Evolutionary conservation across 2,797 vertebrate species (phyloP), one percentile per base, ranked within the genome.

Genomic region (Salarias fasciatus): DNA sequence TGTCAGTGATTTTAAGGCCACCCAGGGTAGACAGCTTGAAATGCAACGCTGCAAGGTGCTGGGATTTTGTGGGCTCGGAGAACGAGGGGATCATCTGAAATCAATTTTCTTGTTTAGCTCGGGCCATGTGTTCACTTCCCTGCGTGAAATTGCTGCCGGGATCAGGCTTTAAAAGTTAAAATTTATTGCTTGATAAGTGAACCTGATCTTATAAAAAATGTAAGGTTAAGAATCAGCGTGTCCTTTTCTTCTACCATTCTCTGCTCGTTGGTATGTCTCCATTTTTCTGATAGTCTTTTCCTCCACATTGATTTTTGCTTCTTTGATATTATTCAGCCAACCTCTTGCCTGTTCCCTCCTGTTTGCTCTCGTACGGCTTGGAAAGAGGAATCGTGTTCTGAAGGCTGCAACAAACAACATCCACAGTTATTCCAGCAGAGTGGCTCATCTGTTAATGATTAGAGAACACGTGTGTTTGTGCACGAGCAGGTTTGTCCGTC

Each of bases 1-100:
- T 80, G 72, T 79, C 79, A 81, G 61, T 82, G 76, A 67, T 86
- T 87, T 86, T 77, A 84, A 84, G 82, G 79, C 78, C 73, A 60
- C 76, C 61, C 52, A 14, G 48, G 58, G 73, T 65, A 76, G 72
- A 75, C 61, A 56, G 79, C 53, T 74, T 77, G 69, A 84, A 77
- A 68, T 74, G 79, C 67, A 57, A 79, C 67, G 33, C 49, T 44
- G 59, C 35, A 48, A 72, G 63, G 64, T 79, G 67, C 48, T 47
- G 68, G 65, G 75, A 69, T 73, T 64, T 46, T 54, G 24, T 75
- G 63, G 63, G 63, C 57, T 49, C 33, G 40, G 29, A 68, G 48
- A 64, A 63, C 29, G 35, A 58, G 0, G 11, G 13, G 28, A 56
- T 58, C 63, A 70, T 68, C 53, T 69, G 46, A 77, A 82, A 83